Conservation (phyloP, 2,888 invertebrate species). For the Chrysomela aeneicollis region DNA sequence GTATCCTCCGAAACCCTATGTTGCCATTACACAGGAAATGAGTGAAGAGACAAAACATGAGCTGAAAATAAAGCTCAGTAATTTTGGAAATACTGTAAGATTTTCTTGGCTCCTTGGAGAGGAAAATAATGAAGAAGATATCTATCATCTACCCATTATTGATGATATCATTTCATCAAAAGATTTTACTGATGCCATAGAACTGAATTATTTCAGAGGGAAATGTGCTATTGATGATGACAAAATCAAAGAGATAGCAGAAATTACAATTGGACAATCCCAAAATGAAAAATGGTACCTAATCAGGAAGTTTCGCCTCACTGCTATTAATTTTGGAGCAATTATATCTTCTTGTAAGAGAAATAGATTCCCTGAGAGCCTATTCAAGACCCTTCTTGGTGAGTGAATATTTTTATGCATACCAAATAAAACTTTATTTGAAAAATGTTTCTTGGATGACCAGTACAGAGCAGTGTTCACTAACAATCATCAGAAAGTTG, state of each 20-base stretch:
- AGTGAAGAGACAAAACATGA: neutral
- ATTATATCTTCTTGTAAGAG: neutral
- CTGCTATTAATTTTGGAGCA: constrained; percentile 2
- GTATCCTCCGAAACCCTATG: constrained; percentile 20
- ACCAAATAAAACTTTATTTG: too few relatives aligned
- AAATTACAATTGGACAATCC: neutral
- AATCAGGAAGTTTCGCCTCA: neutral
- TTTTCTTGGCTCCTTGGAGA: constrained; percentile 13
- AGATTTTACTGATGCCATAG: neutral
- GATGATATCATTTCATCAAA: neutral
- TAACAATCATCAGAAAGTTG: too few relatives aligned
- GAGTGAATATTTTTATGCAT: neutral
- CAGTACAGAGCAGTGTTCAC: too few relatives aligned
- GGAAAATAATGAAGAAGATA: neutral
- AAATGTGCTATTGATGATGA: neutral
- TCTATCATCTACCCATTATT: neutral
- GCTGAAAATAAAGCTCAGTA: neutral
- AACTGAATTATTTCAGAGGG: neutral
- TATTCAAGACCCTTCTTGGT: neutral
- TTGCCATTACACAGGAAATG: neutral
- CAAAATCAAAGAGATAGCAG: neutral
- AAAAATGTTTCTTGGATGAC: too few relatives aligned
- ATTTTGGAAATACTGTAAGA: constrained; percentile 18
- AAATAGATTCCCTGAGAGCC: neutral
- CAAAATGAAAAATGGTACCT: constrained; percentile 7